Conservation (phyloP, 1,140 invertebrate genomes). For the Aricia agestis region DNA sequence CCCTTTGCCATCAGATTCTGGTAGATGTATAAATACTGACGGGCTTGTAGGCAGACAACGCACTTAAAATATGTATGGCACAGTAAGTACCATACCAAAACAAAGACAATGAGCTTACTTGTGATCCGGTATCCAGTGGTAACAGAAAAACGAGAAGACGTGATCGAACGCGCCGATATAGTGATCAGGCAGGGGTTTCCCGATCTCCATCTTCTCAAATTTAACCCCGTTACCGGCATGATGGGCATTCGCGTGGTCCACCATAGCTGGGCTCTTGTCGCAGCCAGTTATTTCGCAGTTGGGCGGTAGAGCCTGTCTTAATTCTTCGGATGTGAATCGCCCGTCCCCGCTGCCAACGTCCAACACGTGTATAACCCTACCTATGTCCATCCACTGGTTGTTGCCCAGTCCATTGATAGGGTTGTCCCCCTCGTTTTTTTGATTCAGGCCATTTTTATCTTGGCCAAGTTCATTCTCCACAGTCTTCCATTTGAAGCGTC, state of each 20-base stretch:
- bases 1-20: no score
- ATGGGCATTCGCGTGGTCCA: background rate
- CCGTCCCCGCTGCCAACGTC: conserved; percentile 7
- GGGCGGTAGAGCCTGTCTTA: background rate
- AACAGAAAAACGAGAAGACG: background rate
- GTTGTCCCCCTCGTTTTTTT: no score
- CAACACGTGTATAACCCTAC: background rate
- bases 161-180: background rate
- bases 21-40: no score
- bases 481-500: background rate
- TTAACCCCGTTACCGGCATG: background rate
- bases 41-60: no score
- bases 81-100: no score
- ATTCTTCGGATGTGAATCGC: background rate
- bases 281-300: background rate
- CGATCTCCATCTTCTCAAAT: background rate
- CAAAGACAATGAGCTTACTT: background rate
- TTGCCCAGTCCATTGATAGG: background rate
- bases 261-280: conserved; percentile 3
- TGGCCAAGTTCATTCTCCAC: no score
- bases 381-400: background rate
- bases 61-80: no score
- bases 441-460: no score
- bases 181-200: background rate
- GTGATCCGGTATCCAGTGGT: background rate